Conservation (phyloP, 2,113 vertebrate species). For the Phrynosoma platyrhinos region DNA sequence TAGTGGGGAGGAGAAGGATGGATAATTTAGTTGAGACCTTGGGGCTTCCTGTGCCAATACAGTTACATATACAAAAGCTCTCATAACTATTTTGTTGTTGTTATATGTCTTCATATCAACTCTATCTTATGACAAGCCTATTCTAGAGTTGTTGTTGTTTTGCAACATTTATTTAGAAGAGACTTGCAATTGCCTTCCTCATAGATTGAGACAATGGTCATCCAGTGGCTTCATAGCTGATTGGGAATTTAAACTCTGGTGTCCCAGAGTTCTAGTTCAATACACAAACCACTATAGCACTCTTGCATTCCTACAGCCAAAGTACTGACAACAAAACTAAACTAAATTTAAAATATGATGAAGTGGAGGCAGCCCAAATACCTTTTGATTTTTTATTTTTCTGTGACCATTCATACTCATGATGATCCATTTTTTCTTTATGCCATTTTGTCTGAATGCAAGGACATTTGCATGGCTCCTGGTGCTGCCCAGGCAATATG, state of each 20-base stretch:
- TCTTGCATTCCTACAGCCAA: neutral
- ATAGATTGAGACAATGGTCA: no score
- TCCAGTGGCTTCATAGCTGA: no score
- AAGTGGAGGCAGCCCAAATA: neutral
- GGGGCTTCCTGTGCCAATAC: neutral
- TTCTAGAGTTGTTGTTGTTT: no score
- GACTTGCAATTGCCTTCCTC: no score
- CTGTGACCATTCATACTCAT: neutral
- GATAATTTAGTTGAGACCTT: neutral
- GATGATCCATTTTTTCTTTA: neutral
- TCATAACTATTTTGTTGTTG: neutral
- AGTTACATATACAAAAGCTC: neutral
- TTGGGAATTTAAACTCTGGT: no score
- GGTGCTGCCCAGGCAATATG: neutral
- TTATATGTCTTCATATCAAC: no score
- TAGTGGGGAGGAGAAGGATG: neutral
- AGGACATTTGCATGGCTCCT: neutral
- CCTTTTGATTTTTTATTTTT: neutral
- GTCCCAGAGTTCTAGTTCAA: no score
- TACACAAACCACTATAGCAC: no score
- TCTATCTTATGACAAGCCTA: no score
- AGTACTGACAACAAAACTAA: neutral
- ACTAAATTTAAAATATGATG: no score
- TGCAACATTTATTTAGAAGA: no score
- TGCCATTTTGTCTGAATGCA: neutral